phyloP scores from a whole-genome alignment of 2,797 vertebrate species.

The Alfaro cultratus region DNA sequence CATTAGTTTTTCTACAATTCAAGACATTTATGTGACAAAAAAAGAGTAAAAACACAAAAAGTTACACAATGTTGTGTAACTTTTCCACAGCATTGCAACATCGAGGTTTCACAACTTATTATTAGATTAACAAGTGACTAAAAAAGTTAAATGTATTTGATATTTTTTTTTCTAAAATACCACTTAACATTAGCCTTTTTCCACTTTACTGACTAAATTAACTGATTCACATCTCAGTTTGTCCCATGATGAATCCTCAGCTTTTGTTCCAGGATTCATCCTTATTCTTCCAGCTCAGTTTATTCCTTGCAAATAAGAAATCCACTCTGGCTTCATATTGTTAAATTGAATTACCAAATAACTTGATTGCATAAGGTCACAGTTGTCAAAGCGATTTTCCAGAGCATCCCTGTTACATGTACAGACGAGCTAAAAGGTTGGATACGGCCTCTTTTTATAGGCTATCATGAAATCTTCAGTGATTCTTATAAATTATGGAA shows the following conservation, averaged over 20 bases:
- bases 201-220: background rate
- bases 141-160: background rate
- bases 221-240: background rate
- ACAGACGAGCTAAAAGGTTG: background rate
- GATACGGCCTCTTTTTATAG: background rate
- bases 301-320: background rate
- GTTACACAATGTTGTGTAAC: background rate
- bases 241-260: background rate
- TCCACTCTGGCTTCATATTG: background rate
- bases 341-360: background rate
- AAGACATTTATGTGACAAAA: background rate
- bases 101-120: background rate
- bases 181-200: background rate
- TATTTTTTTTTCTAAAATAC: background rate
- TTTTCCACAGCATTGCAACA: background rate
- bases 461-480: background rate
- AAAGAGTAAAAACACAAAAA: background rate
- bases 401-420: background rate
- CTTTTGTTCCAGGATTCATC: background rate
- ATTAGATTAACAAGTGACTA: background rate
- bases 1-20: background rate
- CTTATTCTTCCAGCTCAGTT: background rate
- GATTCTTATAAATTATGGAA: background rate
- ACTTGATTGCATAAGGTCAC: background rate
- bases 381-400: background rate